phyloP scores from a whole-genome alignment of 2,113 vertebrate species.

The Cariama cristata region DNA sequence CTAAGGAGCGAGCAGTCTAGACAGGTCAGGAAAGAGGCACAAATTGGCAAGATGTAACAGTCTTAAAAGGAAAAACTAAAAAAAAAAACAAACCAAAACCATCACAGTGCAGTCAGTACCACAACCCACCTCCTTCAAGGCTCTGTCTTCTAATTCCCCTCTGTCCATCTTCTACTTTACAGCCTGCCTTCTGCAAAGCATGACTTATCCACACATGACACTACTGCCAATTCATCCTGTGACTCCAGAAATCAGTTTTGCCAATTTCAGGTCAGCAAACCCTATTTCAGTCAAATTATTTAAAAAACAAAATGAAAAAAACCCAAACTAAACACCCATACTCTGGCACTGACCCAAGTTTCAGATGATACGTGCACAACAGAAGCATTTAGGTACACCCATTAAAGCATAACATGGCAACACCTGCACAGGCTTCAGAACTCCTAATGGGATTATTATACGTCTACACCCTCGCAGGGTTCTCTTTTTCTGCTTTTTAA shows the following conservation, averaged over 20 bases:
- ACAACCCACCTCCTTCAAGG: background rate
- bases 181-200: background rate
- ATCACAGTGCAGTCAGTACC: background rate
- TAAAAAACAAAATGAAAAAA: background rate
- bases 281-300: background rate
- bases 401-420: background rate
- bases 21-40: background rate
- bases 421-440: background rate
- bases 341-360: background rate
- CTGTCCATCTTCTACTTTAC: background rate
- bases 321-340: background rate
- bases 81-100: background rate
- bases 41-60: background rate
- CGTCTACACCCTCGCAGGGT: background rate
- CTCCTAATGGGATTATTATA: background rate
- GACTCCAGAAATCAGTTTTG: background rate
- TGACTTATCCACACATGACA: background rate
- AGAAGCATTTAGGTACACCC: slow-evolving; percentile 9
- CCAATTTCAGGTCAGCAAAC: background rate
- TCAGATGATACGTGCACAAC: background rate
- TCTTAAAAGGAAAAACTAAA: background rate
- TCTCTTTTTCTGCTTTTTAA: background rate
- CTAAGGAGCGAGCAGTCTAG: background rate
- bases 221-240: background rate
- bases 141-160: background rate